phyloP scores from a whole-genome alignment of 2,113 vertebrate species.

The Perccottus glenii region DNA sequence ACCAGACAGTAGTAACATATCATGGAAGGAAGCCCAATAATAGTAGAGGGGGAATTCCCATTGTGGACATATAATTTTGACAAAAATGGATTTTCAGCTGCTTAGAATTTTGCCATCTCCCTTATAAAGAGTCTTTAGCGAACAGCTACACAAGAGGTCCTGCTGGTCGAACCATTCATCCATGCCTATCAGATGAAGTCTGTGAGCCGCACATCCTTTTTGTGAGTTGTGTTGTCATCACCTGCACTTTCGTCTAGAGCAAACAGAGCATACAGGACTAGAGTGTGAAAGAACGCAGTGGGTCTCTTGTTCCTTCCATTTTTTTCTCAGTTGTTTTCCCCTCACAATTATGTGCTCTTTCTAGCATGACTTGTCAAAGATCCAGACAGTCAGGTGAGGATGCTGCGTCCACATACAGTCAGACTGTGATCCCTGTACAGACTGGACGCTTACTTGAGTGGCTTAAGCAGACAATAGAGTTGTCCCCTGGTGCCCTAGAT shows the following conservation, averaged over 20 bases:
- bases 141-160: constrained; percentile 9
- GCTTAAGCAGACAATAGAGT: constrained; percentile 36
- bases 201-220: constrained; percentile 45
- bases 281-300: constrained; percentile 28
- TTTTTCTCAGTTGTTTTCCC: neutral
- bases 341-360: constrained; percentile 3
- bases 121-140: too few relatives aligned
- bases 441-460: constrained; percentile 23
- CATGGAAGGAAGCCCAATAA: too few relatives aligned
- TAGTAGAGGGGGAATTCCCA: too few relatives aligned
- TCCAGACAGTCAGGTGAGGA: constrained; percentile 63
- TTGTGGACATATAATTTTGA: too few relatives aligned
- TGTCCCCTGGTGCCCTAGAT: constrained; percentile 52
- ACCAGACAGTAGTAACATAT: too few relatives aligned
- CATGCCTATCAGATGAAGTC: constrained; percentile 13
- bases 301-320: neutral
- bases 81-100: too few relatives aligned
- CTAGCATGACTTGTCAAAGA: constrained; percentile 11
- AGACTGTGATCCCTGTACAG: constrained; percentile 34
- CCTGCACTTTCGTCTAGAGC: constrained; percentile 24
- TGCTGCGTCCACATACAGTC: constrained; percentile 19
- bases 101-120: too few relatives aligned
- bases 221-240: constrained; percentile 19
- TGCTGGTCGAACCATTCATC: constrained; percentile 10
- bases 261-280: constrained; percentile 33